phyloP scores from a whole-genome alignment of 2,113 vertebrate genomes.

The Rhinoderma darwinii region DNA sequence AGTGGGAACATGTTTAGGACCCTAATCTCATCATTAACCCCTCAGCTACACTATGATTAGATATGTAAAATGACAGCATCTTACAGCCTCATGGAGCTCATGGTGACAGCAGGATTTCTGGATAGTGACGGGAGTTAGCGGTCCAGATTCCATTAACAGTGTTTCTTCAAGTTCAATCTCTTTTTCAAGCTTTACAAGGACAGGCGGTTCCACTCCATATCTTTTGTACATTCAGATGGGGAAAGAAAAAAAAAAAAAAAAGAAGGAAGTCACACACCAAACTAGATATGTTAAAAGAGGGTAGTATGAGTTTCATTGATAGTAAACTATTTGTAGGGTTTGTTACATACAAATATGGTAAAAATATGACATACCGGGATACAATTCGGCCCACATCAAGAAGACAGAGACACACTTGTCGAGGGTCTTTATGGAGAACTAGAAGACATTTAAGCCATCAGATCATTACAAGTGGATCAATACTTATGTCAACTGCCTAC shows the following conservation, averaged over 20 bases:
- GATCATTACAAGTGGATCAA: neutral
- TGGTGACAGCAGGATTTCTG: conserved; percentile 90
- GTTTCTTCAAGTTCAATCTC: conserved; percentile 98
- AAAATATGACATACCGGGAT: conserved; percentile 80
- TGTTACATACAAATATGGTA: neutral
- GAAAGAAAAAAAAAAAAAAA: neutral
- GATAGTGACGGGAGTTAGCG: conserved; percentile 77
- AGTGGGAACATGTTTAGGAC: neutral
- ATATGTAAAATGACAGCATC: conserved; percentile 47
- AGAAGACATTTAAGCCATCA: conserved; percentile 9
- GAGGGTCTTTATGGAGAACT: conserved; percentile 96
- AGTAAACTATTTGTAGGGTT: neutral
- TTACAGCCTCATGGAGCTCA: conserved; percentile 87
- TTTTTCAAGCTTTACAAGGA: conserved; percentile 94
- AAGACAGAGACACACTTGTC: conserved; percentile 95
- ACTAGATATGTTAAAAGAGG: too few species aligned
- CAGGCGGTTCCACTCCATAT: conserved; percentile 93
- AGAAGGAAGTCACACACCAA: neutral
- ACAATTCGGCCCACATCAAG: conserved; percentile 93
- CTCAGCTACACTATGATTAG: neutral
- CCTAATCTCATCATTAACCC: neutral
- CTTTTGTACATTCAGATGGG: conserved; percentile 66
- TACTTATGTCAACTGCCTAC: neutral
- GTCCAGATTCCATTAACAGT: conserved; percentile 80
- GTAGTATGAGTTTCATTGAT: neutral